phyloP scores from a whole-genome alignment of 2,888 invertebrate genomes.

The Xylophagus ater region DNA sequence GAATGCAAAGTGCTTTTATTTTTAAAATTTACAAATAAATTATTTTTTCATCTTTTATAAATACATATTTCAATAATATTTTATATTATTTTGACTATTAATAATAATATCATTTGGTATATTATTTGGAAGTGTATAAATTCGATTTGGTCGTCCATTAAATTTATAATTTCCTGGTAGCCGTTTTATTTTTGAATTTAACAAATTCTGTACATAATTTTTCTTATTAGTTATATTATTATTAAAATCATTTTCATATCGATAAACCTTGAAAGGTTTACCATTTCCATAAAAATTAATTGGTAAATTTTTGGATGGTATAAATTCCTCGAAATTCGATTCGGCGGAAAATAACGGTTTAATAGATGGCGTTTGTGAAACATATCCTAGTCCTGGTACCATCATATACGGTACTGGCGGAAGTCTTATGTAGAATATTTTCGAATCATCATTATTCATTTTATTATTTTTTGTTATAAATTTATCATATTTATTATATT shows the following conservation, averaged over 20 bases:
- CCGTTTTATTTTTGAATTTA: slow-evolving; percentile 8
- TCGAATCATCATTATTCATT: slow-evolving; percentile 52
- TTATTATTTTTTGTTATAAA: slow-evolving; percentile 1
- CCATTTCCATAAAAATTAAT: no score
- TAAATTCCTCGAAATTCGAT: neutral
- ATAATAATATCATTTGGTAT: no score
- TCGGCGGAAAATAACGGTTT: neutral
- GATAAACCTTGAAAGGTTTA: neutral
- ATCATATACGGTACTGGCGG: slow-evolving; percentile 79
- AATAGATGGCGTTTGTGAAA: slow-evolving; percentile 57
- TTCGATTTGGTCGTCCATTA: slow-evolving; percentile 9
- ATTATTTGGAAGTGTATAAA: slow-evolving; percentile 3
- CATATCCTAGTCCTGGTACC: slow-evolving; percentile 73
- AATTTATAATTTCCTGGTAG: slow-evolving; percentile 6
- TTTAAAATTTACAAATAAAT: no score
- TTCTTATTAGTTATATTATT: neutral
- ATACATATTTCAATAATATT: no score
- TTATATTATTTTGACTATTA: no score
- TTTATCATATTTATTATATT: no score
- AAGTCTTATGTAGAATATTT: slow-evolving; percentile 74
- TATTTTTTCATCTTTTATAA: no score
- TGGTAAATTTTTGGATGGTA: neutral
- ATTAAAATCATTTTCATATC: slow-evolving; percentile 1
- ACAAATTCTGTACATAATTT: neutral
- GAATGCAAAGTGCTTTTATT: no score